Conservation (phyloP, 2,113 vertebrate genomes). For the Burhinus oedicnemus region DNA sequence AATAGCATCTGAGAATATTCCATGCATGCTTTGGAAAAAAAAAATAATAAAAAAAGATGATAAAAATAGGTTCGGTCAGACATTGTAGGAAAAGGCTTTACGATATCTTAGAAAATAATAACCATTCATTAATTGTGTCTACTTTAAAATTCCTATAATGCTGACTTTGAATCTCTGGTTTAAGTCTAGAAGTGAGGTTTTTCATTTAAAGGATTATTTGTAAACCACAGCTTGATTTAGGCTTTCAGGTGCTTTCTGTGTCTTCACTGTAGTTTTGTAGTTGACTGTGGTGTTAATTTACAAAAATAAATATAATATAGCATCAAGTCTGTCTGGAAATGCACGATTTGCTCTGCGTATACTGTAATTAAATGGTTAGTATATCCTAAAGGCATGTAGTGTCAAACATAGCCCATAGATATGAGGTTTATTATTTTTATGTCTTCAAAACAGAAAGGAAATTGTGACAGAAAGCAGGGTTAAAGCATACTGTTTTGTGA, state of each 20-base stretch:
- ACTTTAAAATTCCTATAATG: slow-evolving; percentile 76
- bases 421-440: slow-evolving; percentile 28
- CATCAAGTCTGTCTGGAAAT: slow-evolving; percentile 54
- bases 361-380: slow-evolving; percentile 59
- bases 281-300: slow-evolving; percentile 74
- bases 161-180: slow-evolving; percentile 76
- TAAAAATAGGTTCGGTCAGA: slow-evolving; percentile 71
- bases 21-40: slow-evolving; percentile 71
- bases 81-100: slow-evolving; percentile 70
- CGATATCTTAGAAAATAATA: slow-evolving; percentile 72
- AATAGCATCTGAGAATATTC: slow-evolving; percentile 74
- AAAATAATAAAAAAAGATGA: not conserved
- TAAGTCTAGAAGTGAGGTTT: slow-evolving; percentile 76
- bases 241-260: slow-evolving; percentile 70
- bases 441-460: slow-evolving; percentile 50
- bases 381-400: slow-evolving; percentile 81
- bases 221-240: slow-evolving; percentile 76
- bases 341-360: slow-evolving; percentile 57
- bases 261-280: slow-evolving; percentile 77
- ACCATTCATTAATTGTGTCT: slow-evolving; percentile 70
- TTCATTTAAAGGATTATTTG: slow-evolving; percentile 74
- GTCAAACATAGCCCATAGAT: slow-evolving; percentile 70
- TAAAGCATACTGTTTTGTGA: slow-evolving; percentile 82
- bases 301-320: slow-evolving; percentile 72
- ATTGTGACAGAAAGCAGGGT: slow-evolving; percentile 41